phyloP scores from a whole-genome alignment of 2,113 vertebrate species.

The Emydura subglobosa region DNA sequence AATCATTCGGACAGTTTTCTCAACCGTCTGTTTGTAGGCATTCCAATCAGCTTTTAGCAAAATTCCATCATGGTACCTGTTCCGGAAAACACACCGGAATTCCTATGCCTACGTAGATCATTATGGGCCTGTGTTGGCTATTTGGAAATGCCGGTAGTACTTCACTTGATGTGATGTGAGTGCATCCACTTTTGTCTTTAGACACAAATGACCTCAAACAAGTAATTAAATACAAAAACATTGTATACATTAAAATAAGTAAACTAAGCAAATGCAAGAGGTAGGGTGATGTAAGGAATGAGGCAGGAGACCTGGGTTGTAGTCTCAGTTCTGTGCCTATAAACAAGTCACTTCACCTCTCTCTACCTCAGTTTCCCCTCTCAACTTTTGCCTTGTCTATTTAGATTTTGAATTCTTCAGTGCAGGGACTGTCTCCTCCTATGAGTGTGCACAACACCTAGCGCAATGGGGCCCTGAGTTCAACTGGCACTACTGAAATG shows the following conservation, averaged over 20 bases:
- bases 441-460: not conserved
- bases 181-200: no score
- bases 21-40: no score
- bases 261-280: not conserved
- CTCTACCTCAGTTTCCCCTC: not conserved
- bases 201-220: not conserved
- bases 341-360: not conserved
- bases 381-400: not conserved
- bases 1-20: no score
- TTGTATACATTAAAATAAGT: not conserved
- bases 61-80: no score
- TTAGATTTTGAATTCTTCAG: slow-evolving; percentile 4
- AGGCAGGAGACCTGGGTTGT: not conserved
- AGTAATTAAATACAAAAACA: not conserved
- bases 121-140: no score
- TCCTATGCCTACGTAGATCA: no score
- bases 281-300: not conserved
- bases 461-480: not conserved
- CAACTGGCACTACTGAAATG: slow-evolving; percentile 14
- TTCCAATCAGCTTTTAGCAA: no score
- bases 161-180: no score
- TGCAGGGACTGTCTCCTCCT: not conserved
- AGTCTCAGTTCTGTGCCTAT: not conserved
- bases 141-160: no score
- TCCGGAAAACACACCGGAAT: no score